Percentiles rank a stretch among this genome's conserved stretches.
phyloP scores from a whole-genome alignment of 2,797 vertebrate genomes.

The Euthynnus affinis region DNA sequence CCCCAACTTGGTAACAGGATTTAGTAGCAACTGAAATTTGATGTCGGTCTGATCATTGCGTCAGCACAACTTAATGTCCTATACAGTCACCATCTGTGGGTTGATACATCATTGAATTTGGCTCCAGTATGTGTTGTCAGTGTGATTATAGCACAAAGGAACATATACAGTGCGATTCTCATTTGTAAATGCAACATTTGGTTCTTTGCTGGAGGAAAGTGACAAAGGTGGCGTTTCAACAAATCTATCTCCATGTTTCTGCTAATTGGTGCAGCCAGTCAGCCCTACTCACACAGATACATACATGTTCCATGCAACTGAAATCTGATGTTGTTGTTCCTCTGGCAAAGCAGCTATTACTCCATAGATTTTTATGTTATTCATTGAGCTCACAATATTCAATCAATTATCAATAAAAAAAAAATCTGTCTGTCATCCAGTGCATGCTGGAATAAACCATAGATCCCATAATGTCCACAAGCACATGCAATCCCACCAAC shows the following conservation, averaged over 20 bases:
- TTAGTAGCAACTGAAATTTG: neutral
- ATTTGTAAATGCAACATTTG: conserved; percentile 3
- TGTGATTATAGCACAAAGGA: neutral
- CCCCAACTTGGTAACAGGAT: neutral
- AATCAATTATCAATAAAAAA: neutral
- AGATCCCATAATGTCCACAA: neutral
- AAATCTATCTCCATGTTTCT: neutral
- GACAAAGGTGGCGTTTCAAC: neutral
- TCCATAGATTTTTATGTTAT: neutral
- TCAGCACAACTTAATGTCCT: neutral
- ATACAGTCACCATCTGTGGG: neutral
- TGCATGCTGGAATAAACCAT: neutral
- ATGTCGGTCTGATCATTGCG: conserved; percentile 15
- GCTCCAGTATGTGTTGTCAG: neutral
- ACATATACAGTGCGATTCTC: neutral
- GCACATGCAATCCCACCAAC: neutral
- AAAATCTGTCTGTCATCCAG: neutral
- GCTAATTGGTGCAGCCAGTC: neutral
- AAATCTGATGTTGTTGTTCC: neutral
- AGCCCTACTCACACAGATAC: neutral
- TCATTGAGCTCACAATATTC: neutral
- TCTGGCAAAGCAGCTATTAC: neutral
- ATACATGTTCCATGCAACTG: neutral
- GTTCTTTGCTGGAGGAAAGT: neutral
- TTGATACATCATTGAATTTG: conserved; percentile 1